A percentile compares a stretch with the other conserved stretches of the same genome.
Conservation (phyloP, 2,113 vertebrate species). For the Calypte anna region DNA sequence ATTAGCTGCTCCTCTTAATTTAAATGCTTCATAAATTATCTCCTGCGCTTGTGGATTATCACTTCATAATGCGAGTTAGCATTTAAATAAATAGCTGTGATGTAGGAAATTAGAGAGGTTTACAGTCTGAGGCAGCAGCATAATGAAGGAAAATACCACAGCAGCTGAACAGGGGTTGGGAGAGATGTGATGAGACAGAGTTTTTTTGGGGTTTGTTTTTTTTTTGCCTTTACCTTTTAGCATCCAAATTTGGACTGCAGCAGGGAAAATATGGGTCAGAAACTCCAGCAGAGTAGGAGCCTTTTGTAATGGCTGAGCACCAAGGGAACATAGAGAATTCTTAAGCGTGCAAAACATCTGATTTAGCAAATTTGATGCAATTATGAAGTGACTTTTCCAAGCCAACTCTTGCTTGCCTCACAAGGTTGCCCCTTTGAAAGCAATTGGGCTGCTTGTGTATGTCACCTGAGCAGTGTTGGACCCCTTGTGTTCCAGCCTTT, state of each 20-base stretch:
- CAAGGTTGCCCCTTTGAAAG: conserved; percentile 17
- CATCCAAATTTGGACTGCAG: conserved; percentile 45
- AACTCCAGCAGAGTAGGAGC: conserved; percentile 59
- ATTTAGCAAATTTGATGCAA: conserved; percentile 52
- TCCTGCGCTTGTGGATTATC: conserved; percentile 94
- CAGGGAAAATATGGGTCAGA: conserved; percentile 63
- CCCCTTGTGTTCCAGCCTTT: neutral
- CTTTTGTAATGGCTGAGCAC: conserved; percentile 21
- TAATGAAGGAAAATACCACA: conserved; percentile 83
- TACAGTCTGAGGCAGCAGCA: conserved; percentile 75
- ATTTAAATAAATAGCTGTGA: conserved; percentile 94
- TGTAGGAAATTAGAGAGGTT: conserved; percentile 90
- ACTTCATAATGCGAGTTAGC: conserved; percentile 97
- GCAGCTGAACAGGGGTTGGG: conserved; percentile 64
- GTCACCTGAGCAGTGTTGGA: neutral
- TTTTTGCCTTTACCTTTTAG: conserved; percentile 27
- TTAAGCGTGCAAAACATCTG: neutral
- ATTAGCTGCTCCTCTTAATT: conserved; percentile 99
- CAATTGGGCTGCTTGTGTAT: neutral
- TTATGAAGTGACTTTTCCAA: conserved; percentile 18
- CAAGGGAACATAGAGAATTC: neutral
- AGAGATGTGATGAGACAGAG: neutral
- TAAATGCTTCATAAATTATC: conserved; percentile 99
- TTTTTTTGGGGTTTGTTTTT: neutral
- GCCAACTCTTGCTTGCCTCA: conserved; percentile 35